Evolutionary conservation across 2,113 vertebrate genomes (phyloP).

Genomic region (Baryphthengus martii): DNA sequence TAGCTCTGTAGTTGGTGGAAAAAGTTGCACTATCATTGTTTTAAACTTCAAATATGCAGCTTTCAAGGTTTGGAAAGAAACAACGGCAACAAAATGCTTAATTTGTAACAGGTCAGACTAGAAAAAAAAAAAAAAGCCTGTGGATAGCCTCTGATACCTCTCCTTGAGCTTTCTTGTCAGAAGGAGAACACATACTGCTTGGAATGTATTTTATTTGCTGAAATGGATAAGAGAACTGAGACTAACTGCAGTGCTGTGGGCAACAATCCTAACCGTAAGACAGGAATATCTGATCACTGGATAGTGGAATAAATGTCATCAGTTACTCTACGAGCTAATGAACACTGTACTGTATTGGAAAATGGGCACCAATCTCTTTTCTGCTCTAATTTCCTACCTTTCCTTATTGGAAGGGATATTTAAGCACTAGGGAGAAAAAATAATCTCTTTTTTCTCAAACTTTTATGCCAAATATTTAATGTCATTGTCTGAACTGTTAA

Average conservation of each 20-base stretch:
- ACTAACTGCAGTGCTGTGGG: background rate
- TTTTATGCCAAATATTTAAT: background rate
- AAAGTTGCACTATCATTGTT: background rate
- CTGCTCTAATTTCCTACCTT: background rate
- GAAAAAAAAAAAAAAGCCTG: background rate
- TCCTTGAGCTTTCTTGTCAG: background rate
- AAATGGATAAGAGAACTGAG: background rate
- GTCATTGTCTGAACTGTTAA: constrained; percentile 33
- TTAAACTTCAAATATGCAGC: background rate
- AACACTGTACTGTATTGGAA: background rate
- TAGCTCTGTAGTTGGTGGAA: background rate
- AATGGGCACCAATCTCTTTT: background rate
- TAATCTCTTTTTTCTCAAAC: background rate
- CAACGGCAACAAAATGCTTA: background rate
- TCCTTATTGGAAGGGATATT: background rate
- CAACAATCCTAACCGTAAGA: background rate
- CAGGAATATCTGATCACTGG: background rate
- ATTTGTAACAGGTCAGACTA: background rate
- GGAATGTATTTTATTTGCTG: background rate
- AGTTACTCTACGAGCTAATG: background rate
- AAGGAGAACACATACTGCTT: background rate
- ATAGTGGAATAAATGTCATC: background rate
- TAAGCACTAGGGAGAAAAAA: background rate
- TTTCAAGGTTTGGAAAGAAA: background rate
- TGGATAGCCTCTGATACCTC: background rate